phyloP scores from a whole-genome alignment of 2,888 invertebrate species.

The Sycophila texana region DNA sequence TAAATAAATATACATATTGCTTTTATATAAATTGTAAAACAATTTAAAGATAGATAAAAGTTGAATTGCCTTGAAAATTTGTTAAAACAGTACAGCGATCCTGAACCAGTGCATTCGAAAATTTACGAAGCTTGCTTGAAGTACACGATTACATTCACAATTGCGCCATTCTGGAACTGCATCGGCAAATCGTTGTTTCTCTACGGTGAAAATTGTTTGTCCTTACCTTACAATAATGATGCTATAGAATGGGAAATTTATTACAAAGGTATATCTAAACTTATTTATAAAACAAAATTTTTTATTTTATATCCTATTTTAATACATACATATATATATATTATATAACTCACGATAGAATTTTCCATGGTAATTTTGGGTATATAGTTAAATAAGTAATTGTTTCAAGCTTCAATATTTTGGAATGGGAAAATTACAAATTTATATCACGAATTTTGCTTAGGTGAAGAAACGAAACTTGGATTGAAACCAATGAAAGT shows the following conservation, averaged over 20 bases:
- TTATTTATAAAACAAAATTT: not conserved
- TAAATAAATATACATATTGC: not conserved
- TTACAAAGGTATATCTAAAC: constrained; percentile 50
- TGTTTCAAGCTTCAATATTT: not conserved
- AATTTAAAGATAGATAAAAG: not conserved
- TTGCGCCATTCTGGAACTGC: constrained; percentile 71
- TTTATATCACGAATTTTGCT: constrained; percentile 21
- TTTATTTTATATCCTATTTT: no score
- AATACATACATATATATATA: no score
- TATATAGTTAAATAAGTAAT: not conserved
- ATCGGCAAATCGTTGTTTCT: constrained; percentile 65
- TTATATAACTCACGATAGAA: no score
- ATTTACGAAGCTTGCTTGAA: constrained; percentile 69
- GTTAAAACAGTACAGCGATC: constrained; percentile 59
- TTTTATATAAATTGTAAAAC: not conserved
- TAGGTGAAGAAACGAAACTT: constrained; percentile 59
- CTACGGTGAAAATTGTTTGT: constrained; percentile 66
- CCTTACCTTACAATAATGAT: constrained; percentile 54
- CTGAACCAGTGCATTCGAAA: constrained; percentile 61
- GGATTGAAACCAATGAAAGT: constrained; percentile 60
- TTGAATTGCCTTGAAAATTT: not conserved
- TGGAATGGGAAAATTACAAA: not conserved
- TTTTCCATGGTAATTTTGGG: no score
- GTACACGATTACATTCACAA: constrained; percentile 68
- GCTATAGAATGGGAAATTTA: constrained; percentile 66